phyloP scores from a whole-genome alignment of 1,140 invertebrate species.

The Cephus cinctus region DNA sequence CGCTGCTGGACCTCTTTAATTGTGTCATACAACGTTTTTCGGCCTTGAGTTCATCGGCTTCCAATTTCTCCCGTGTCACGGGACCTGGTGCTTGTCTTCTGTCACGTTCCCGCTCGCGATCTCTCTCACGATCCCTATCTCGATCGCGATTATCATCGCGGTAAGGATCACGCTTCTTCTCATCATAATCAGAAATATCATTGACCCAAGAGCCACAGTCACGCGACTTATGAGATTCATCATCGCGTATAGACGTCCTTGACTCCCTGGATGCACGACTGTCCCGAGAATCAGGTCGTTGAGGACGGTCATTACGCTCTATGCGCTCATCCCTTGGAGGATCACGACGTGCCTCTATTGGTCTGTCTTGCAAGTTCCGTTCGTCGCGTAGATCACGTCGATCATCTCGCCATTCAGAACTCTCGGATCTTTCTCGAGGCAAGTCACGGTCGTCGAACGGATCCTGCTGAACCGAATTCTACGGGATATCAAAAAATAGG shows the following conservation, averaged over 20 bases:
- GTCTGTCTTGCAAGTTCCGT: no score
- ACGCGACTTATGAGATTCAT: conserved; percentile 45
- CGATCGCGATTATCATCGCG: conserved; percentile 40
- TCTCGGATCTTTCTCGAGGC: conserved; percentile 31
- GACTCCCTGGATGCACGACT: conserved; percentile 60
- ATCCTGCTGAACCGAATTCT: conserved; percentile 46
- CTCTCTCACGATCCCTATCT: conserved; percentile 33
- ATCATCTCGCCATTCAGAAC: conserved; percentile 42
- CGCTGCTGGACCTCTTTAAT: conserved; percentile 45
- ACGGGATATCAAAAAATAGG: conserved; percentile 8
- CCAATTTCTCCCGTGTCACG: conserved; percentile 64
- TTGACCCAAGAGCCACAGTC: conserved; percentile 54
- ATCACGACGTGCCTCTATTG: conserved; percentile 33
- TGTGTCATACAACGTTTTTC: conserved; percentile 60
- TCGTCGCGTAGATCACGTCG: conserved; percentile 24
- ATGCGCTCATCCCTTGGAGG: conserved; percentile 34
- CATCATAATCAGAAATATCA: conserved; percentile 53
- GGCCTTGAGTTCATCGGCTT: conserved; percentile 59
- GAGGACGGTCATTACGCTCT: conserved; percentile 55
- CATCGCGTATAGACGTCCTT: conserved; percentile 53
- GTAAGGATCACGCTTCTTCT: conserved; percentile 45
- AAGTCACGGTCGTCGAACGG: conserved; percentile 52
- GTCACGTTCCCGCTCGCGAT: conserved; percentile 28
- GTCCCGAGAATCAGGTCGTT: conserved; percentile 63
- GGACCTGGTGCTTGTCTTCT: conserved; percentile 59